phyloP scores from a whole-genome alignment of 2,797 vertebrate species.

The Euphonia xanthogaster region DNA sequence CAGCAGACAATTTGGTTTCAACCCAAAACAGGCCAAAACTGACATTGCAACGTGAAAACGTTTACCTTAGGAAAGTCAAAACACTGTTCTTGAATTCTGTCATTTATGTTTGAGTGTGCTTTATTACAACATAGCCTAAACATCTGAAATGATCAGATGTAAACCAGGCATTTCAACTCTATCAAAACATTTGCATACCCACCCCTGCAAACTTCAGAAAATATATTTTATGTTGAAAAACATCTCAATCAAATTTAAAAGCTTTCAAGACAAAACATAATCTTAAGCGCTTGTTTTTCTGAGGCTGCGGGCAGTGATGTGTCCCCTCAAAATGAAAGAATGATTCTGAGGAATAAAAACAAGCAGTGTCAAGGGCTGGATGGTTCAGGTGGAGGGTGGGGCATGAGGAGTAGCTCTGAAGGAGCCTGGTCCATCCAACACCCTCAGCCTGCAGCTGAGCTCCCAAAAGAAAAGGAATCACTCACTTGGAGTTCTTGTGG shows the following conservation, averaged over 20 bases:
- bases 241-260: not conserved
- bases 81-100: not conserved
- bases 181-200: not conserved
- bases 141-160: not conserved
- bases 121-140: not conserved
- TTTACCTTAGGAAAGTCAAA: not conserved
- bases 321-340: not conserved
- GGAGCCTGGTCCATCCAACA: accelerated
- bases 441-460: not conserved
- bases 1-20: not conserved
- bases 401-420: not conserved
- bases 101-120: not conserved
- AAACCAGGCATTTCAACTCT: not conserved
- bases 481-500: accelerated
- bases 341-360: not conserved
- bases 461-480: not conserved
- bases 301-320: not conserved
- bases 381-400: not conserved
- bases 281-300: not conserved
- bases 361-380: not conserved
- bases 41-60: not conserved
- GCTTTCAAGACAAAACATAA: not conserved
- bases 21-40: not conserved
- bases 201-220: not conserved
- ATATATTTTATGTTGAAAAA: not conserved